These are phyloP conservation scores for Eupeodes corollae DNA, from an alignment of 1,140 invertebrate species.

Conservation along the genomic window DNA sequence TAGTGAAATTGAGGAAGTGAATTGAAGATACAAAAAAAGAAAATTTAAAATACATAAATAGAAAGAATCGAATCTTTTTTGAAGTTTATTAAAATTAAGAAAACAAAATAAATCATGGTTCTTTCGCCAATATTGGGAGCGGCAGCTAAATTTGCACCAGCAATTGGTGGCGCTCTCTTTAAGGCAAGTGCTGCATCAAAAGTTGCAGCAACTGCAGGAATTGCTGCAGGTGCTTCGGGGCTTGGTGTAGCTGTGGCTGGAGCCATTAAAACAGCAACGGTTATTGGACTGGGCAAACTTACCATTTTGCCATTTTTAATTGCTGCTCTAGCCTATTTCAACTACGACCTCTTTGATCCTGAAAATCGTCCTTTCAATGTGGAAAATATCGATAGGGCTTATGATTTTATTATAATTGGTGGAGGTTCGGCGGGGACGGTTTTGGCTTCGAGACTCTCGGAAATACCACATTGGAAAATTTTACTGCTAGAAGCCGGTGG, in stretches of 20 bases:
- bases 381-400: constrained; percentile 49
- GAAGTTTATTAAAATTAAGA: constrained; percentile 1
- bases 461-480: constrained; percentile 65
- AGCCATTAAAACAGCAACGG: constrained; percentile 56
- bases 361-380: constrained; percentile 67
- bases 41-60: not conserved
- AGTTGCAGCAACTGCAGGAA: constrained; percentile 26
- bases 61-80: too few relatives aligned
- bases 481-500: constrained; percentile 79
- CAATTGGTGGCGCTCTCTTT: constrained; percentile 28
- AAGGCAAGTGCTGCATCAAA: constrained; percentile 30
- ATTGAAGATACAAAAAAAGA: not conserved
- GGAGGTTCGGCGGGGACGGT: constrained; percentile 81
- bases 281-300: constrained; percentile 57
- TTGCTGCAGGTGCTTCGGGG: constrained; percentile 27
- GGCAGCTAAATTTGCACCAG: constrained; percentile 16
- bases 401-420: constrained; percentile 72
- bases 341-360: constrained; percentile 76
- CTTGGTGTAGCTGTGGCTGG: constrained; percentile 40
- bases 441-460: constrained; percentile 70
- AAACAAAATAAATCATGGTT: constrained; percentile 17
- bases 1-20: not conserved
- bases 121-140: constrained; percentile 26
- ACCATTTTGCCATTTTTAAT: constrained; percentile 66
- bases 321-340: constrained; percentile 67